Conservation (phyloP, 2,797 vertebrate genomes). For the Momotus momota region DNA sequence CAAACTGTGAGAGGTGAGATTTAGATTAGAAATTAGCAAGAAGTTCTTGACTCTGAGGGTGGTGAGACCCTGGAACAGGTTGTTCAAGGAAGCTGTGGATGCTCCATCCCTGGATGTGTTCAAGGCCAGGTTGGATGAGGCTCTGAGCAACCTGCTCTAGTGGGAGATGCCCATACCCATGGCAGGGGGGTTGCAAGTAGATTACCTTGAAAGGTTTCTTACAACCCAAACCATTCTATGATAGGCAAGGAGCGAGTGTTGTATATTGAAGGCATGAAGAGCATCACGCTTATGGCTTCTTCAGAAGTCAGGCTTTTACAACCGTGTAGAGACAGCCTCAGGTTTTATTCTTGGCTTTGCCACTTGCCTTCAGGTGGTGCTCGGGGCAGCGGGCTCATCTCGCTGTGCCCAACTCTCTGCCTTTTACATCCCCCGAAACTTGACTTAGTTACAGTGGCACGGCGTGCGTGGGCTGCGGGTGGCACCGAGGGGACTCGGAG, state of each 20-base stretch:
- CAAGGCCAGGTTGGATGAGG: neutral
- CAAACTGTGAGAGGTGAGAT: neutral
- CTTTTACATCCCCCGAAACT: neutral
- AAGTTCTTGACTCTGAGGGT: neutral
- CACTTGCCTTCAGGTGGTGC: neutral
- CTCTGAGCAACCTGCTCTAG: neutral
- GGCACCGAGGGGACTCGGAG: neutral
- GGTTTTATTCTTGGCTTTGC: neutral
- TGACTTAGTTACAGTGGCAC: neutral
- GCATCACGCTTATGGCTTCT: neutral
- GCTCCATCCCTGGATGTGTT: neutral
- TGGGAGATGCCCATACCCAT: neutral
- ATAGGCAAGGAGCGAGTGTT: neutral
- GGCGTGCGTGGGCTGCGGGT: neutral
- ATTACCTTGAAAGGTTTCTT: neutral
- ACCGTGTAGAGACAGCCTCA: accelerated
- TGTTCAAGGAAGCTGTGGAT: neutral
- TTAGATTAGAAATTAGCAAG: neutral
- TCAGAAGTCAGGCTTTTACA: neutral
- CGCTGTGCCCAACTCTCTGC: neutral
- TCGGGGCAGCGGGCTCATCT: neutral
- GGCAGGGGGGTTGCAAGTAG: neutral
- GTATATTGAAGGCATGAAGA: neutral
- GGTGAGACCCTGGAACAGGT: neutral
- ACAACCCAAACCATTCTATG: neutral